Conservation (phyloP, 2,113 vertebrate genomes). For the Hippocampus barbouri region DNA sequence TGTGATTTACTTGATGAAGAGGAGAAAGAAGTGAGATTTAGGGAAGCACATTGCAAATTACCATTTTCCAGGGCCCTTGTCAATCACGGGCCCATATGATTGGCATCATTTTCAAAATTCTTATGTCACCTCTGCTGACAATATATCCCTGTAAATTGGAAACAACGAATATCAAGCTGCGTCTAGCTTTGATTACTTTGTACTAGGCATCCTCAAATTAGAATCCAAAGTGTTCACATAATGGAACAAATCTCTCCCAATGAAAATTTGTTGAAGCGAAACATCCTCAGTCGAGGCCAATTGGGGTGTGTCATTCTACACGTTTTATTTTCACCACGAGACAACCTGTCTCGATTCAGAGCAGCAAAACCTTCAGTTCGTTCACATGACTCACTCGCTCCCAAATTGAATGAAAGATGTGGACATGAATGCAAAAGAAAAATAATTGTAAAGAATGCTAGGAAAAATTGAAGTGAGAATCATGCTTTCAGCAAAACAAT, state of each 20-base stretch:
- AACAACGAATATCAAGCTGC: slow-evolving; percentile 2
- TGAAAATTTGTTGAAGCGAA: slow-evolving; percentile 25
- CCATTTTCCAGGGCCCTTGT: too few species aligned
- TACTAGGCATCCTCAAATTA: slow-evolving; percentile 12
- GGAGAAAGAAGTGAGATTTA: too few species aligned
- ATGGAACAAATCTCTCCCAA: slow-evolving; percentile 9
- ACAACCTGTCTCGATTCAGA: background rate
- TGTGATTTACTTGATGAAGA: too few species aligned
- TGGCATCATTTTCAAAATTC: too few species aligned
- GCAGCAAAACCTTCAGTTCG: background rate
- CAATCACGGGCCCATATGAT: too few species aligned
- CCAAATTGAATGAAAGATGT: slow-evolving; percentile 7
- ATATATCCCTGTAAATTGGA: background rate
- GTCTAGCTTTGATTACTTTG: slow-evolving; percentile 3
- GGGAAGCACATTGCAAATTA: too few species aligned
- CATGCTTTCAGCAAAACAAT: background rate
- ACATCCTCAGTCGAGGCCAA: slow-evolving; percentile 40
- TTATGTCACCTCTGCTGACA: slow-evolving; percentile 13
- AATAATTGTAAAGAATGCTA: background rate
- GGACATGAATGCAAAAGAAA: background rate
- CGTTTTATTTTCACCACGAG: slow-evolving; percentile 8
- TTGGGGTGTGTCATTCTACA: slow-evolving; percentile 13
- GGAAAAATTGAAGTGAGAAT: background rate
- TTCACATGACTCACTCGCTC: background rate
- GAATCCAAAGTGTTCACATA: slow-evolving; percentile 18